Base-by-base conservation (phyloP, 2,888 invertebrate genomes). In the Psylliodes chrysocephalus region DNA sequence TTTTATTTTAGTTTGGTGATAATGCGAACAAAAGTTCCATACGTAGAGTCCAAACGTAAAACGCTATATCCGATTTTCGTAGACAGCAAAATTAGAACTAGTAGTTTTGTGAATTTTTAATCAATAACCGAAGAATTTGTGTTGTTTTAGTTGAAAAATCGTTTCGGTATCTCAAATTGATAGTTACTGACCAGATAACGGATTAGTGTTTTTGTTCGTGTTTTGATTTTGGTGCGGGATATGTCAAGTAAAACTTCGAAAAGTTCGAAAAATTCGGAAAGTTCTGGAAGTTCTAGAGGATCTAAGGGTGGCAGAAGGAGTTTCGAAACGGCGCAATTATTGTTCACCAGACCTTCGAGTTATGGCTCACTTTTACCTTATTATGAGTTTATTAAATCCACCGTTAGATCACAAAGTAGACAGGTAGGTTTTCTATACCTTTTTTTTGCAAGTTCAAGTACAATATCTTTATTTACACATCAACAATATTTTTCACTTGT, bases 341-440 rank as follows among this genome's bases (percentile, higher is more conserved):
- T 80, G 52, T 61, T 76, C 22, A 64, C 63, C 67, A 51, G 77
- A 28, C 87, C 87, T 0, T 83, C 86, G 65, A 87, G 85, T 72
- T 89, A 89, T 78, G 89, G 89, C 42, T 87, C 88, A 52, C 78
- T 88, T 46, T 85, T 88, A 67, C 86, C 88, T 0, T 88, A 88
- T 77, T 88, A 87, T 78, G 86, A 86, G 73, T 88, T 88, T 75
- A 82, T 88, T 70, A 86, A 82, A 73, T 84, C 85, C 63, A 82
- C 86, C 7, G 77, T 82, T 22, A 82, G 79, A 63, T 83, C 84
- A 63, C 77, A 82, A n/a, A n/a, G 10, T 35, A 3, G 3, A 3
- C 35, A 35, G 35, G 35, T 35, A 35, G 8, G 22, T 22, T 22
- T 4, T 22, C n/a, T n/a, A n/a, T n/a, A n/a, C n/a, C n/a, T n/a